These are phyloP conservation scores for Parthenolecanium corni DNA, from an alignment of 2,888 invertebrate species.

Conservation along the genomic window DNA sequence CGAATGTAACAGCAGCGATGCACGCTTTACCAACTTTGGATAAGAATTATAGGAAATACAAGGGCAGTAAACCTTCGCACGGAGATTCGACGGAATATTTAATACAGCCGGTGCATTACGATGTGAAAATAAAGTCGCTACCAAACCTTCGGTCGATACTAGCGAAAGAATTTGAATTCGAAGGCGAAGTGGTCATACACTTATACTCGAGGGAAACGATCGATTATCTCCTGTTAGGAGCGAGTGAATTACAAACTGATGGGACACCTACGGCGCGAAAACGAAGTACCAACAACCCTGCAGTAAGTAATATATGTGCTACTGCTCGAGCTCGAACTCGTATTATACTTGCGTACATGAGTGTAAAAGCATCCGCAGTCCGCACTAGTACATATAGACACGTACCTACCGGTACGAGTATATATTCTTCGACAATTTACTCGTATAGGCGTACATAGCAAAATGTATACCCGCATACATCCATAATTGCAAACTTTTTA, in stretches of 20 bases:
- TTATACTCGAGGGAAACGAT: conserved; percentile 1
- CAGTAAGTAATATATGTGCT: not conserved
- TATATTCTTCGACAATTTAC: too few species aligned
- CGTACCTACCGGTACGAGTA: too few species aligned
- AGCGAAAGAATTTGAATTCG: not conserved
- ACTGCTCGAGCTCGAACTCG: too few species aligned
- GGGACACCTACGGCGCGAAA: not conserved
- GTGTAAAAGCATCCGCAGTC: too few species aligned
- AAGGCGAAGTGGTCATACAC: not conserved
- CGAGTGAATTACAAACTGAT: not conserved
- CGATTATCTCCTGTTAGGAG: conserved; percentile 4
- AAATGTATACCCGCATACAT: too few species aligned
- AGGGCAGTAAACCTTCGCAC: not conserved
- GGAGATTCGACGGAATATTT: not conserved
- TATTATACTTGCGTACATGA: too few species aligned
- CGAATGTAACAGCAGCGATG: too few species aligned
- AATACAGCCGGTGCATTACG: conserved; percentile 5
- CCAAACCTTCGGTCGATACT: not conserved
- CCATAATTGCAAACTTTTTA: too few species aligned
- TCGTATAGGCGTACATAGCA: too few species aligned
- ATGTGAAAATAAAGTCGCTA: not conserved
- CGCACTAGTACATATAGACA: too few species aligned
- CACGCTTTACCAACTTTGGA: too few species aligned
- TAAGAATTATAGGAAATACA: too few species aligned
- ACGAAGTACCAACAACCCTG: not conserved